Evolutionary conservation across 2,797 vertebrate genomes (phyloP).

Genomic region (Eremophila alpestris): DNA sequence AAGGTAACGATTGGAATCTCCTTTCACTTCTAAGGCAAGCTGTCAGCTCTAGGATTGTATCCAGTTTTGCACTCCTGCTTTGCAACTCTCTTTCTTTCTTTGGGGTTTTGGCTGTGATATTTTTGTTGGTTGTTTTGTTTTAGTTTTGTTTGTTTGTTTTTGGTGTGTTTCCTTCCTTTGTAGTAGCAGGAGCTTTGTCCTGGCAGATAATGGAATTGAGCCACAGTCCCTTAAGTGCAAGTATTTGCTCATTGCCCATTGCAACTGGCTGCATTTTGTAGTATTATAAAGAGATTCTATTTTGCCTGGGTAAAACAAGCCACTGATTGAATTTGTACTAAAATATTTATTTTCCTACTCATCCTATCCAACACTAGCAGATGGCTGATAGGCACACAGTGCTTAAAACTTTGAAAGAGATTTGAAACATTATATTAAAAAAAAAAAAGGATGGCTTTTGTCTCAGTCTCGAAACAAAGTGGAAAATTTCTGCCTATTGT

Average conservation of each 20-base stretch:
- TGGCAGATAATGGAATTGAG: constrained; percentile 16
- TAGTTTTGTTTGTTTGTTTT: background rate
- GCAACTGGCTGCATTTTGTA: constrained; percentile 33
- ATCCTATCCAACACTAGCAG: constrained; percentile 21
- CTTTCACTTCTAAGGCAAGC: constrained; percentile 3
- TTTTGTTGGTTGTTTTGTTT: too few species aligned
- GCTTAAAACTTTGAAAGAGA: constrained; percentile 30
- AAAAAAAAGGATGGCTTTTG: background rate
- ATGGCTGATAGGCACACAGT: background rate
- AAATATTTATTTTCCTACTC: constrained; percentile 51
- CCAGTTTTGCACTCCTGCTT: background rate
- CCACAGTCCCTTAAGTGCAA: background rate
- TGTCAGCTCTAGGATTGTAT: background rate
- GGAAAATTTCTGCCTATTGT: background rate
- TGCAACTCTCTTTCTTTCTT: background rate
- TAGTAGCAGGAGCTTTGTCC: background rate
- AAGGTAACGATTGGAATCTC: background rate
- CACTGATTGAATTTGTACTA: constrained; percentile 28
- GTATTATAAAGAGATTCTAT: constrained; percentile 20
- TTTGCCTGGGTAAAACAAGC: constrained; percentile 22
- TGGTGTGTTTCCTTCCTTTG: background rate
- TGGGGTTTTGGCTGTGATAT: background rate
- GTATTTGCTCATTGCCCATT: constrained; percentile 15
- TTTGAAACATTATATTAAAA: background rate
- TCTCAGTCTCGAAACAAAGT: background rate